These are phyloP conservation scores for Crossaster papposus DNA, from an alignment of 53 echinoderm and acorn worm species.

Conservation along the genomic window DNA sequence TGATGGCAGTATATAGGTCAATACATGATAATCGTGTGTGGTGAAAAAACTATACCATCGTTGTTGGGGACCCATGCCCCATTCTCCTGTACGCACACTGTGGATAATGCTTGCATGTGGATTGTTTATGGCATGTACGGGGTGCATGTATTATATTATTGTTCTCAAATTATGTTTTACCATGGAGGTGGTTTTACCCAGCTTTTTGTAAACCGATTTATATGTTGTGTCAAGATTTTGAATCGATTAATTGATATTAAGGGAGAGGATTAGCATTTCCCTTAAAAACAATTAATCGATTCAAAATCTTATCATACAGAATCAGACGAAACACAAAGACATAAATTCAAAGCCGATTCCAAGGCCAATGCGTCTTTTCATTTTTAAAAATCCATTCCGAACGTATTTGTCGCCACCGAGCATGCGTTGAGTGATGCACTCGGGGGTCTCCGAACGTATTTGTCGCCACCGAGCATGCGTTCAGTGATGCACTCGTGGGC, in stretches of 20 bases:
- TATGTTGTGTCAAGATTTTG: too few relatives aligned
- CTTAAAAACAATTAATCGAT: too few relatives aligned
- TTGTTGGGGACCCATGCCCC: not conserved
- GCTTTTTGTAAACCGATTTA: too few relatives aligned
- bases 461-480: too few relatives aligned
- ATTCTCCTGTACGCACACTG: not conserved
- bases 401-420: not conserved
- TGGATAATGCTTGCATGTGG: not conserved
- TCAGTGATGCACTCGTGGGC: conserved; percentile 12
- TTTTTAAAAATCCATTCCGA: not conserved
- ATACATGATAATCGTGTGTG: conserved; percentile 44
- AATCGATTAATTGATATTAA: too few relatives aligned
- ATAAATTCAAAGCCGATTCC: not conserved
- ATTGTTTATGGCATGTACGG: not conserved
- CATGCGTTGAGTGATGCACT: too few relatives aligned
- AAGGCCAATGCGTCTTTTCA: not conserved
- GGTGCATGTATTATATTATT: not conserved
- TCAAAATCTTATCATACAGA: too few relatives aligned
- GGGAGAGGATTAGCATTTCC: too few relatives aligned
- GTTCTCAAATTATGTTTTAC: not conserved
- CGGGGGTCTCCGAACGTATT: too few relatives aligned
- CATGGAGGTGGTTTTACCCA: too few relatives aligned
- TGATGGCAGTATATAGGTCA: conserved; percentile 31
- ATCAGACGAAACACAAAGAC: not conserved
- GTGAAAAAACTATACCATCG: not conserved